These are phyloP conservation scores for Actinostola sp. DNA, from an alignment of 92 coral and sea anemone species.

Conservation along the genomic window DNA sequence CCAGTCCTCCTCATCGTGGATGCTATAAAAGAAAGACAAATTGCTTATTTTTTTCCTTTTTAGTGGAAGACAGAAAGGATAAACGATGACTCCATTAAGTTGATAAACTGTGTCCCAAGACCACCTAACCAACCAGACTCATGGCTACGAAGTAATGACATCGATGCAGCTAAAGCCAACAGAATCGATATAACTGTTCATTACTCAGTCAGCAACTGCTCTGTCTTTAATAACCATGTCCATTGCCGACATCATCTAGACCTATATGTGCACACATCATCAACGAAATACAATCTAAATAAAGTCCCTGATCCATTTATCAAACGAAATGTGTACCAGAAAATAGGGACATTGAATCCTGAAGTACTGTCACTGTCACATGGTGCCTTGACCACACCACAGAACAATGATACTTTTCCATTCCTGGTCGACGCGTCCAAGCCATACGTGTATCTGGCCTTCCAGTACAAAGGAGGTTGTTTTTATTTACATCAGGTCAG, in stretches of 20 bases:
- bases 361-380: slow-evolving; percentile 14
- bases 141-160: slow-evolving; percentile 47
- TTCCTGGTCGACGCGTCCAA: slow-evolving; percentile 30
- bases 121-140: slow-evolving; percentile 11
- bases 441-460: slow-evolving; percentile 46
- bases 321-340: not conserved
- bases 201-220: slow-evolving; percentile 37
- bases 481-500: slow-evolving; percentile 16
- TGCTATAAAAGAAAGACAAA: too few species aligned
- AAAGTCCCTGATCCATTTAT: slow-evolving; percentile 24
- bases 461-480: slow-evolving; percentile 67
- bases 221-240: not conserved
- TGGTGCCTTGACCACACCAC: not conserved
- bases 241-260: slow-evolving; percentile 19
- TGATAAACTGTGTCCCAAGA: too few species aligned
- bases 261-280: slow-evolving; percentile 29
- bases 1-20: too few species aligned
- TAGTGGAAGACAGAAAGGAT: too few species aligned
- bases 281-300: not conserved
- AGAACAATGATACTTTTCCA: slow-evolving; percentile 6
- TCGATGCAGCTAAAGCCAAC: slow-evolving; percentile 17
- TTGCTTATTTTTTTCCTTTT: too few species aligned
- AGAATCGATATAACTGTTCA: slow-evolving; percentile 38
- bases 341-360: slow-evolving; percentile 20
- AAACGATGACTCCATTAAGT: too few species aligned